Evolutionary conservation across 2,797 vertebrate genomes (phyloP).

Genomic region (Margarornis squamiger): DNA sequence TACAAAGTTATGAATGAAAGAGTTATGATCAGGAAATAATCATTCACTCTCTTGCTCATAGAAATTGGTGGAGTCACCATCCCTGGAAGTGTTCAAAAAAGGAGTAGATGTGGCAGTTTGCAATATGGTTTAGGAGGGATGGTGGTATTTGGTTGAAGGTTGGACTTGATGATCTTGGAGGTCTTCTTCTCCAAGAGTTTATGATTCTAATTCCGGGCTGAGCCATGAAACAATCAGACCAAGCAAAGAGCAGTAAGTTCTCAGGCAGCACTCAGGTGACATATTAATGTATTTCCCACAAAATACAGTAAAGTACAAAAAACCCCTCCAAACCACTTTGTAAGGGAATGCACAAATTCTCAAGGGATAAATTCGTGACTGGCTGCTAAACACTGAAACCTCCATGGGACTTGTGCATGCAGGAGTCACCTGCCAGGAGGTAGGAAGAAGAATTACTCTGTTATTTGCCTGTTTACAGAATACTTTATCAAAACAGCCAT

Average conservation of each 20-base stretch:
- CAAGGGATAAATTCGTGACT: background rate
- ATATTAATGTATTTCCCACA: background rate
- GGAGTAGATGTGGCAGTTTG: rapidly evolving
- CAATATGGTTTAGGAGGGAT: background rate
- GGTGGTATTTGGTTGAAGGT: background rate
- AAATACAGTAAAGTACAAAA: background rate
- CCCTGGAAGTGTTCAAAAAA: background rate
- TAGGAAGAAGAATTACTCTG: background rate
- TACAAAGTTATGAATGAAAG: background rate
- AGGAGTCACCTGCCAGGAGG: background rate
- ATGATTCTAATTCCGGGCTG: background rate
- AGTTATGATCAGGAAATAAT: background rate
- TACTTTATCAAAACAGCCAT: background rate
- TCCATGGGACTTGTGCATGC: background rate
- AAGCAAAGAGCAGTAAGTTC: background rate
- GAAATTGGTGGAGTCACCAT: background rate
- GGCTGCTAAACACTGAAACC: background rate
- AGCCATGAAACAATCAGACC: background rate
- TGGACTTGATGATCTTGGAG: background rate
- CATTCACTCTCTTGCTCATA: background rate
- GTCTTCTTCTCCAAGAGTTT: background rate
- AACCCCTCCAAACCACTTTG: rapidly evolving
- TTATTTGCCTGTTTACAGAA: background rate
- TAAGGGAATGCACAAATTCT: background rate
- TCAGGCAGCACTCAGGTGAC: background rate